These are phyloP conservation scores for Podarcis lilfordi DNA, from an alignment of 2,797 vertebrate species.

Conservation along the genomic window DNA sequence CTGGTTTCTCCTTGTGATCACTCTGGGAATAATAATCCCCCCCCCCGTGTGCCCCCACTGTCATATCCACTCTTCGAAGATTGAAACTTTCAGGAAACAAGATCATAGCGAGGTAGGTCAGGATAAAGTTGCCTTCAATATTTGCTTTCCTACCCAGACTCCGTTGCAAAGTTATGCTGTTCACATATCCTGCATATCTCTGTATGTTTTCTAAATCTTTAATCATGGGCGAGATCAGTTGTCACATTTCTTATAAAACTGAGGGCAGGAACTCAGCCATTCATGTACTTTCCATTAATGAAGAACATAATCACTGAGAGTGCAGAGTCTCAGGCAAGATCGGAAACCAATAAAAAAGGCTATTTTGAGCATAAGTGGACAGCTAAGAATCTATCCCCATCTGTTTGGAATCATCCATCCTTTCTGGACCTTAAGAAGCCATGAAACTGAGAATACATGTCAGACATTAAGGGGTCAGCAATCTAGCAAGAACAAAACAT, in stretches of 20 bases:
- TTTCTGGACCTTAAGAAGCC: slow-evolving; percentile 46
- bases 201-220: not conserved
- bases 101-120: not conserved
- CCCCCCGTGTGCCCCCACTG: not conserved
- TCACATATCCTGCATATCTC: not conserved
- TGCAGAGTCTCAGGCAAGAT: not conserved
- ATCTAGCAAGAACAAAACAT: slow-evolving; percentile 44
- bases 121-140: not conserved
- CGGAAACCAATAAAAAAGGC: slow-evolving; percentile 17
- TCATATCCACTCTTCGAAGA: slow-evolving; percentile 5
- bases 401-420: slow-evolving; percentile 61
- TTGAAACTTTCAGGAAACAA: not conserved
- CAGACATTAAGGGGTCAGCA: slow-evolving; percentile 60
- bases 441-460: slow-evolving; percentile 54
- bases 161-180: not conserved
- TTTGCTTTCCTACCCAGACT: not conserved
- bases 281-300: not conserved
- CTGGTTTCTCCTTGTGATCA: not conserved
- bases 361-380: slow-evolving; percentile 23
- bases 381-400: slow-evolving; percentile 25
- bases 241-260: not conserved
- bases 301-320: slow-evolving; percentile 7
- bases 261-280: not conserved
- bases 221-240: not conserved
- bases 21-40: not conserved